Evolutionary conservation across 2,113 vertebrate genomes (phyloP), one percentile per base, ranked within the genome.

Genomic region (Heteronetta atricapilla): DNA sequence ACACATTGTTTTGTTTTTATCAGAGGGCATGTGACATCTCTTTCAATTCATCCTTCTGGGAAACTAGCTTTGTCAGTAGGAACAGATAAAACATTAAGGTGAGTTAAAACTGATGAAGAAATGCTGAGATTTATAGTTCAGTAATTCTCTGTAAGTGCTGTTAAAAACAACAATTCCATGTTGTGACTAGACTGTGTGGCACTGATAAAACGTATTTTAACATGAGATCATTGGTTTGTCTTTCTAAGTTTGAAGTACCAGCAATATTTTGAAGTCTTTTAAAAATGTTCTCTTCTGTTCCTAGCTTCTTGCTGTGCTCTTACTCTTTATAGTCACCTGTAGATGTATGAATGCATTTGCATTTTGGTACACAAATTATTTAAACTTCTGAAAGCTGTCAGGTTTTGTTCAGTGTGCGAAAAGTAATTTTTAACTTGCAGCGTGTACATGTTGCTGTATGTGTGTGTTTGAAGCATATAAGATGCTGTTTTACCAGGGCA

Each of bases 11-110:
- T 76, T 72, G 4, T 40, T 97, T 97, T 97, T 91, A 48, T 87
- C 92, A 99, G 99, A 88, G 99, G 99, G 29, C 98, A 98, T 0
- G 98, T 99, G 88, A 98, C 98, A 26, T 99, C 98, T 33, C 97
- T 99, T 90, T 99, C 99, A 22, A 98, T 99, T 92, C 99, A 99
- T 94, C 99, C 99, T 2, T 99, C 99, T 62, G 99, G 99, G 90
- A 99, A 99, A 96, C 97, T 99, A 87, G 99, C 98, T 3, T 98
- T 99, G 59, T 99, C 99, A 46, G 99, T 99, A 1, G 99, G 99
- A 72, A 99, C 99, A 40, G 99, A 99, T 96, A 99, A 98, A 93
- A 99, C 99, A 29, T 97, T 99, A 85, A 98, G 99, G 99, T 99
- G 91, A 97, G 96, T 95, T 5, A 2, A 74, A 86, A 69, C 33